Base-by-base conservation (phyloP, 2,888 invertebrate genomes). In the Noctua comes region DNA sequence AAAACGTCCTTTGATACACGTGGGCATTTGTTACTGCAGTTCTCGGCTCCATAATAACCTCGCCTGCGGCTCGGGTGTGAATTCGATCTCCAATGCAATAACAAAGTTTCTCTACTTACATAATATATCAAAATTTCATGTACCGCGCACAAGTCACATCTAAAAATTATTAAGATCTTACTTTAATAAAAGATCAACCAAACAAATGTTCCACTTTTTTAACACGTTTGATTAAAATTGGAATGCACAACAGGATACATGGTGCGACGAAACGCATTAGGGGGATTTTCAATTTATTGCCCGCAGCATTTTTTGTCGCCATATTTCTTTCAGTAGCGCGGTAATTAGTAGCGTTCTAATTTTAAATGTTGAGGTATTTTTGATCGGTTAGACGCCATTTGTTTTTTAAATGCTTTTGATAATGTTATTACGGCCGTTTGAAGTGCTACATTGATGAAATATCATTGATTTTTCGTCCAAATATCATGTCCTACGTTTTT, bases 291-390 rank as follows among this genome's bases (percentile, higher is more conserved):
- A 80, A 87, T 88, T 89, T 89, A 89, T 88, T 72, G 73, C 82
- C 31, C 64, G 27, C 75, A 66, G 79, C 86, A 75, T 84, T 84
- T 86, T 88, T 89, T 86, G 74, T 27, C 84, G 85, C 85, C 74
- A 88, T 88, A 88, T 88, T 89, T 89, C 88, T 89, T 81, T 86
- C 86, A 80, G 64, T 31, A 43, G 80, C 80, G 79, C 68, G 76
- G 79, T 88, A 88, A 88, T 88, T 87, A 88, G 89, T 77, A 69
- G 36, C 68, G 88, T 83, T 88, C 86, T 78, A 86, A 84, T 80
- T 84, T 86, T 79, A 77, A 86, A 87, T 77, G 79, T 86, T 81
- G 84, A 82, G 82, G 80, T 77, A 73, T 87, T 82, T 85, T 88
- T 84, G 71, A 88, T 80, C 57, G 68, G 73, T 81, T 75, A 24